Evolutionary conservation across 53 echinoderm and acorn worm species (phyloP), one percentile per base, ranked within the genome.

Genomic region (Echinometra lucunter): DNA sequence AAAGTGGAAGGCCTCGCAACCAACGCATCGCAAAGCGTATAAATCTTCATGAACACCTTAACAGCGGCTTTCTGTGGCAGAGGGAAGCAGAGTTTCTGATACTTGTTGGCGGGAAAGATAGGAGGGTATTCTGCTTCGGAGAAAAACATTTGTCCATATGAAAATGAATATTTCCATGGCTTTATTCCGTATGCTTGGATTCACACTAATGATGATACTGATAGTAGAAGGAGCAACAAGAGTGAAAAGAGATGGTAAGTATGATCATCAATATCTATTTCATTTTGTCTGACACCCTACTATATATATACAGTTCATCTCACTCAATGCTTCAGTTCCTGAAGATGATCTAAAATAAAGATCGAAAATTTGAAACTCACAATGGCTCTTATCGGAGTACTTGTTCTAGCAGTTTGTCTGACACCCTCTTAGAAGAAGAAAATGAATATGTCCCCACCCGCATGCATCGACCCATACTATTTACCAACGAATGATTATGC

Each of bases 81-180:
- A 85, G 85, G 85, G 85, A 85, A 49, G 85, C 85, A 49, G 49
- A 49, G 27, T n/a, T 49, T 85, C 49, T 45, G 30, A 45, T 12
- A 47, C 28, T 49, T 53, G 47, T 85, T 10, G 49, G 42, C 38
- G 42, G 78, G 78, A 78, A 38, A 78, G 78, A 40, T 18, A 19
- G 78, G 78, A 78, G 44, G 78, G 42, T 78, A 78, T 40, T 23
- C 40, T 78, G 3, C 2, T 40, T 78, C 7, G 38, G 47, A 27
- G 27, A 11, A 85, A 47, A 81, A 38, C 38, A 45, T 85, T 85
- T 47, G n/a, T 85, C 40, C n/a, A 49, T 49, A 47, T 47, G 53
- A 85, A 78, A 47, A 85, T 89, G 89, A 60, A 60, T 89, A 38
- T 89, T 58, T 58, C 89, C 9, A 89, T 89, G 89, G 89, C 89